phyloP scores from a whole-genome alignment of 2,888 invertebrate genomes.

The Ormyrus nitidulus region DNA sequence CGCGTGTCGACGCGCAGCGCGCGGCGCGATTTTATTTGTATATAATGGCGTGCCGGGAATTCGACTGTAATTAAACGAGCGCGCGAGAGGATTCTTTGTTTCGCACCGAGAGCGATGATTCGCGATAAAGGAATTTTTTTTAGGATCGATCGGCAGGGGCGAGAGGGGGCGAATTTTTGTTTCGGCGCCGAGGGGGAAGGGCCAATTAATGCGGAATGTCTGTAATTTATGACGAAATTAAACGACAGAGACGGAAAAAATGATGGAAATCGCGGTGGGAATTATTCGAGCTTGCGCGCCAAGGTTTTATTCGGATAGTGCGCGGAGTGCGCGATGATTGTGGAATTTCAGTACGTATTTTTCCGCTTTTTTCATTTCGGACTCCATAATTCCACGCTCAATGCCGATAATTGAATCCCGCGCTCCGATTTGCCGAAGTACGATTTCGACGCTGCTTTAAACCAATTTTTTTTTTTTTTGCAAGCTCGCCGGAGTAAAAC shows the following conservation, averaged over 20 bases:
- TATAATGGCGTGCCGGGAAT: neutral
- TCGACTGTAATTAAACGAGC: neutral
- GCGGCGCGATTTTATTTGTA: neutral
- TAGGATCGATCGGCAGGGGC: neutral
- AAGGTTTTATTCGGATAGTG: conserved; percentile 4
- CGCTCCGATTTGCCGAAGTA: conserved; percentile 21
- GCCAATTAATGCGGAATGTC: neutral
- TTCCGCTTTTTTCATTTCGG: neutral
- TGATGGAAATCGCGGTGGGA: neutral
- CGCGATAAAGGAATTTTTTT: too few relatives aligned
- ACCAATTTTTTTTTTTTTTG: conserved; percentile 9
- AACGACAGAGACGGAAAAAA: neutral
- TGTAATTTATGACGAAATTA: conserved; percentile 11
- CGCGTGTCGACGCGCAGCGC: neutral
- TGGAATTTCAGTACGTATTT: conserved; percentile 13
- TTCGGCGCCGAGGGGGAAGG: too few relatives aligned
- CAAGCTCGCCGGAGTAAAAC: neutral
- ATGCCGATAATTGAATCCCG: conserved; percentile 26
- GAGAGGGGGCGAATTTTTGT: neutral
- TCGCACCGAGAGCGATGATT: too few relatives aligned
- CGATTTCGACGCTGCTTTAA: conserved; percentile 8
- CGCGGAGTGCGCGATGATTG: neutral
- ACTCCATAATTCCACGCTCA: conserved; percentile 7
- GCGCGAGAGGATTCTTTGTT: neutral
- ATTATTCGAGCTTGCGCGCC: neutral